Evolutionary conservation across 2,888 invertebrate genomes (phyloP), one percentile per base, ranked within the genome.

Genomic region (Villa cingulata): DNA sequence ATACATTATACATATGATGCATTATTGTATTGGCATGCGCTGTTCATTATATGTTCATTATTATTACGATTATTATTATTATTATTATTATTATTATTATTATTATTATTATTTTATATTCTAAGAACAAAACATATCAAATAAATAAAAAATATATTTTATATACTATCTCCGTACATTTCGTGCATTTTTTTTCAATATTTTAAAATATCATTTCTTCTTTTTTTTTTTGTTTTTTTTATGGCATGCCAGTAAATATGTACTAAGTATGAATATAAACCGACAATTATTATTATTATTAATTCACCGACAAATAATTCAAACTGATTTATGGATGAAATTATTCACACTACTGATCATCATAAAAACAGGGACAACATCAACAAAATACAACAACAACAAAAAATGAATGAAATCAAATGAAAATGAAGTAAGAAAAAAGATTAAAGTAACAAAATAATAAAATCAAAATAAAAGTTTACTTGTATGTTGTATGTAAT

Each of bases 241-340:
- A 32, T 32, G 29, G 29, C 29, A 32, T 32, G 12, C 29, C 29
- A 32, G 29, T 32, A 32, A 32, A 32, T n/a, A n/a, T n/a, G n/a
- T n/a, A n/a, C n/a, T n/a, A n/a, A n/a, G n/a, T n/a, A n/a, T n/a
- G n/a, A n/a, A n/a, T 12, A 32, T 32, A 32, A 32, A 32, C 29
- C 29, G 29, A 32, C 29, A 32, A 32, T 32, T 32, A 32, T 32
- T 32, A 32, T 27, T 27, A 55, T 55, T 55, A 54, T 54, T 55
- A 55, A 55, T 55, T 55, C 51, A 53, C 55, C 54, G 52, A 52
- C 54, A 54, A 54, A 55, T 55, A 55, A 55, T 54, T 55, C 52
- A 55, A 52, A 51, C 52, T 55, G 55, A 55, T 55, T 55, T 55
- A 55, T 52, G 54, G 51, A 50, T 52, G 51, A 54, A 55, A 55